Percentiles rank a stretch among this genome's conserved stretches.
Conservation (phyloP, 2,888 invertebrate genomes). For the Thelaira solivaga region DNA sequence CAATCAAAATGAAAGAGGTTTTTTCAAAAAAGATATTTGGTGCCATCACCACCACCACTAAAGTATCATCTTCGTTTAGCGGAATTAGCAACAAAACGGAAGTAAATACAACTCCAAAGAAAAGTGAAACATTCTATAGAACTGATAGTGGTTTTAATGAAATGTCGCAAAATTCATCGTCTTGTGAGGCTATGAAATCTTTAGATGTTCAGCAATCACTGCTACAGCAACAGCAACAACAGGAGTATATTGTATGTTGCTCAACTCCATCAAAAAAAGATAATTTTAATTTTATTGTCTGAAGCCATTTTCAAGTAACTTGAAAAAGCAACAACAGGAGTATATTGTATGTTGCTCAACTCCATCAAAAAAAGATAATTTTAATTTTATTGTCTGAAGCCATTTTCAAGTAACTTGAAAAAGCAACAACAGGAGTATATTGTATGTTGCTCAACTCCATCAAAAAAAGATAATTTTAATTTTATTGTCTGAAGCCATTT, state of each 20-base stretch:
- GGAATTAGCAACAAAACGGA: background rate
- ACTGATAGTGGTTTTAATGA: constrained; percentile 77
- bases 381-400: constrained; percentile 35
- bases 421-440: background rate
- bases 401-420: background rate
- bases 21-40: constrained; percentile 3
- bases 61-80: background rate
- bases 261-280: constrained; percentile 46
- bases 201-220: background rate
- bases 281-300: constrained; percentile 42
- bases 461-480: constrained; percentile 40
- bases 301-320: background rate
- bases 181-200: constrained; percentile 15
- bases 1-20: constrained; percentile 23
- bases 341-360: constrained; percentile 46
- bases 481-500: constrained; percentile 16
- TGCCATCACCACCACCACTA: background rate
- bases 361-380: constrained; percentile 39
- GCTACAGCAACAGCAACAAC: background rate
- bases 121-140: constrained; percentile 67
- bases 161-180: constrained; percentile 63
- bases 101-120: constrained; percentile 8
- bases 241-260: constrained; percentile 29
- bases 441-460: constrained; percentile 48
- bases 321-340: background rate